These are phyloP conservation scores for Nilaparvata lugens DNA, from an alignment of 1,140 invertebrate genomes.

Conservation along the genomic window DNA sequence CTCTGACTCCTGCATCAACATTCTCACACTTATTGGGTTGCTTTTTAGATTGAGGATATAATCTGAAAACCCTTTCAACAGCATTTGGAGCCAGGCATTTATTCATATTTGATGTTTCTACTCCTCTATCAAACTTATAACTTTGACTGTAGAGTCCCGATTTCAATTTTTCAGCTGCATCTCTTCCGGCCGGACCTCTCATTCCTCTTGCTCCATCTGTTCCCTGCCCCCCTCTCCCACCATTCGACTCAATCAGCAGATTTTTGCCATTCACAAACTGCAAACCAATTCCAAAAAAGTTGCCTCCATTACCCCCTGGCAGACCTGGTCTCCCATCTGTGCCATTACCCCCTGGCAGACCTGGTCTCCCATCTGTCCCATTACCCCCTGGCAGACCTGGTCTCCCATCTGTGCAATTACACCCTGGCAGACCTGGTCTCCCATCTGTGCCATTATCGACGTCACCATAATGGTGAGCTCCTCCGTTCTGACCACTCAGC, in stretches of 20 bases:
- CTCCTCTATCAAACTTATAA: neutral
- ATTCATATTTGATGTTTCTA: neutral
- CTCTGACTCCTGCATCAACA: neutral
- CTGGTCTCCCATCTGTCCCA: neutral
- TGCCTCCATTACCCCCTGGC: neutral
- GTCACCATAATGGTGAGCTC: neutral
- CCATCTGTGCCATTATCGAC: neutral
- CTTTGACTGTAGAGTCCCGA: neutral
- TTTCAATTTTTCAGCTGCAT: neutral
- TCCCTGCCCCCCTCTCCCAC: neutral
- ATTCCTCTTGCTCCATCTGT: neutral
- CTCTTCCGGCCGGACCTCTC: neutral
- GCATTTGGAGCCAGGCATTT: too few relatives aligned
- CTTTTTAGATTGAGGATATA: neutral
- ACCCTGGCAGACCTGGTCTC: neutral
- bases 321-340: neutral
- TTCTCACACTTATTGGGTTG: too few relatives aligned
- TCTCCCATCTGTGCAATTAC: neutral
- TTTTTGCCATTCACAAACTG: neutral
- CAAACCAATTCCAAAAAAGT: neutral
- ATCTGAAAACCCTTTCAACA: neutral
- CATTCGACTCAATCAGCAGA: neutral
- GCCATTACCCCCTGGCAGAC: neutral
- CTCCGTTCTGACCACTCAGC: neutral
- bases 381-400: neutral